A percentile compares a stretch with the other conserved stretches of the same genome.
phyloP scores from a whole-genome alignment of 2,797 vertebrate genomes.

The Todus mexicanus region DNA sequence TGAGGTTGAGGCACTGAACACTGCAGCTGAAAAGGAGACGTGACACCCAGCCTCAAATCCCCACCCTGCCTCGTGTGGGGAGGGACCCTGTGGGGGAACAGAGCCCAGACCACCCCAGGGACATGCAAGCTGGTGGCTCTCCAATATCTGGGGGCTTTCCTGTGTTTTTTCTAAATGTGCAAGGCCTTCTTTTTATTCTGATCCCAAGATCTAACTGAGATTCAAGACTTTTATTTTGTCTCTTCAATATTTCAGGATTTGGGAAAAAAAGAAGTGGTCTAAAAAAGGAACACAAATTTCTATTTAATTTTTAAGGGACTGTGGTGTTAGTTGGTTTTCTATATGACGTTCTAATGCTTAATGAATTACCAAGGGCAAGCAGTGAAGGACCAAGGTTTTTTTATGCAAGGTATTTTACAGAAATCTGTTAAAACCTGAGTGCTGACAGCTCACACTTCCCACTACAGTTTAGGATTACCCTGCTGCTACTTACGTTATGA shows the following conservation, averaged over 20 bases:
- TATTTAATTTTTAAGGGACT: not conserved
- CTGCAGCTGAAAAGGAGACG: not conserved
- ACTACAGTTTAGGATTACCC: not conserved
- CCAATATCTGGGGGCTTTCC: not conserved
- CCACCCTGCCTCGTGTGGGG: not conserved
- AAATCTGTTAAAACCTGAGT: not conserved
- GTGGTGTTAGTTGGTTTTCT: not conserved
- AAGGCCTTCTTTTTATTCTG: not conserved
- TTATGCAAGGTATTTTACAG: not conserved
- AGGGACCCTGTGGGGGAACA: fast-evolving
- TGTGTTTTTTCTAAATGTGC: not conserved
- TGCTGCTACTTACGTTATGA: not conserved
- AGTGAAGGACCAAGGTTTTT: not conserved
- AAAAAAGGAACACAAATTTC: not conserved
- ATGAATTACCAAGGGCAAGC: not conserved
- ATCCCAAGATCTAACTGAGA: not conserved
- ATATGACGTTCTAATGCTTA: fast-evolving
- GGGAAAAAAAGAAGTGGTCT: not conserved
- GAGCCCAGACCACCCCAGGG: not conserved
- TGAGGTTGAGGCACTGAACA: not conserved
- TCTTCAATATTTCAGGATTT: not conserved
- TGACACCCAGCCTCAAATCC: fast-evolving
- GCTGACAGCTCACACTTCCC: not conserved
- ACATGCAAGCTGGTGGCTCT: not conserved
- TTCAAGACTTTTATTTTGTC: not conserved